Evolutionary conservation across 2,113 vertebrate genomes (phyloP), one percentile per base, ranked within the genome.

Genomic region (Ctenomys sociabilis): DNA sequence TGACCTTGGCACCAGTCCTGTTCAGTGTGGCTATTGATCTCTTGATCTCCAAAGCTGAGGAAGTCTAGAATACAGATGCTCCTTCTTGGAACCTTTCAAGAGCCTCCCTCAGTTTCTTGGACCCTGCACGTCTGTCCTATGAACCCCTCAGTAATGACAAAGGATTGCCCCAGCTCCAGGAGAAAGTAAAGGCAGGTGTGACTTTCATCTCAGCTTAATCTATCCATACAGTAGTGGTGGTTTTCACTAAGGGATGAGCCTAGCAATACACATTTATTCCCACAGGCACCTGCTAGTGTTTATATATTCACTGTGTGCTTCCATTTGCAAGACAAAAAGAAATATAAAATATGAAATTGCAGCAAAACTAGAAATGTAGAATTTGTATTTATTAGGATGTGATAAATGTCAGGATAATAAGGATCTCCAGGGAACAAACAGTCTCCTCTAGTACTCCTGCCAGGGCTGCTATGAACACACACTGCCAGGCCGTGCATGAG

Each of bases 401-500:
- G 96, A 94, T 85, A 97, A 96, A 88, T 92, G 87, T 97, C 96
- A 93, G 95, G 96, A 95, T 95, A 81, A 94, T 94, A 91, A 96
- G 94, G 90, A 96, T 96, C 88, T n/a, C 35, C 0, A 52, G 86
- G 93, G 97, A 97, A 91, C 92, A 68, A 95, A 75, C 54, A 96
- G 19, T 95, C 93, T 97, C 94, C 94, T 80, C 4, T n/a, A 90
- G 89, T 94, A 75, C 92, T 3, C 78, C 52, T 96, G 17, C 89
- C 94, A 84, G 88, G 95, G 35, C 92, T 96, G 90, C 91, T 13
- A 70, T 63, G 88, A 96, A 88, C 80, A 93, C 63, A 7, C 96
- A 94, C 88, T 97, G 95, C 94, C 95, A 97, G 97, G 96, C 96
- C 12, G 1, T 30, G 97, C 35, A 68, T 75, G 7, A 97, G 92